Conservation (phyloP, 2,888 invertebrate genomes). For the Pasiphila rectangulata region DNA sequence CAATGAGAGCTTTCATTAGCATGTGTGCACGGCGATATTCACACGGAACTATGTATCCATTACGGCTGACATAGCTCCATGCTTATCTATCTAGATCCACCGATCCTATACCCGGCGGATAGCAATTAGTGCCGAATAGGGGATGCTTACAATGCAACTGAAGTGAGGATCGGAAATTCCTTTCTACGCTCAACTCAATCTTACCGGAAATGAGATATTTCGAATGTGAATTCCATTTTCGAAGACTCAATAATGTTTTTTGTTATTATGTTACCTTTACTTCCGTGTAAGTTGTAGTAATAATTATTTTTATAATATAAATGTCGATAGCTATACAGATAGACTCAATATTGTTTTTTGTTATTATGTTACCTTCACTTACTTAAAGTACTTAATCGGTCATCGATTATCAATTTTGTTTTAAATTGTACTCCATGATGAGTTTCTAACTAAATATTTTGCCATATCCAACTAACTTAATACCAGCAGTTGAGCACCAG, state of each 20-base stretch:
- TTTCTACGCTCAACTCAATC: constrained; percentile 22
- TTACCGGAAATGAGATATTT: constrained; percentile 22
- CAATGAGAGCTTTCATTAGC: constrained; percentile 18
- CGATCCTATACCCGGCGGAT: constrained; percentile 21
- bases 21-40: constrained; percentile 10
- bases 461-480: not conserved
- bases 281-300: not conserved
- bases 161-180: constrained; percentile 23
- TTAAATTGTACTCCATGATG: not conserved
- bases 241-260: constrained; percentile 15
- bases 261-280: constrained; percentile 2
- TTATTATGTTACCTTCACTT: not conserved
- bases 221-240: constrained; percentile 20
- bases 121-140: constrained; percentile 25
- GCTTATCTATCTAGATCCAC: constrained; percentile 22
- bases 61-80: constrained; percentile 22
- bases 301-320: no score
- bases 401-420: no score
- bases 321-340: no score
- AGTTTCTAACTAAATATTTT: not conserved
- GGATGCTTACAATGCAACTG: constrained; percentile 27
- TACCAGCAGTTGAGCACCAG: not conserved
- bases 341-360: no score
- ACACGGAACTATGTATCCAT: constrained; percentile 18
- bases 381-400: no score